Percentiles rank a stretch among this genome's conserved stretches.
These are phyloP conservation scores for Dryadula phaetusa DNA, from an alignment of 2,888 invertebrate genomes.

Conservation along the genomic window DNA sequence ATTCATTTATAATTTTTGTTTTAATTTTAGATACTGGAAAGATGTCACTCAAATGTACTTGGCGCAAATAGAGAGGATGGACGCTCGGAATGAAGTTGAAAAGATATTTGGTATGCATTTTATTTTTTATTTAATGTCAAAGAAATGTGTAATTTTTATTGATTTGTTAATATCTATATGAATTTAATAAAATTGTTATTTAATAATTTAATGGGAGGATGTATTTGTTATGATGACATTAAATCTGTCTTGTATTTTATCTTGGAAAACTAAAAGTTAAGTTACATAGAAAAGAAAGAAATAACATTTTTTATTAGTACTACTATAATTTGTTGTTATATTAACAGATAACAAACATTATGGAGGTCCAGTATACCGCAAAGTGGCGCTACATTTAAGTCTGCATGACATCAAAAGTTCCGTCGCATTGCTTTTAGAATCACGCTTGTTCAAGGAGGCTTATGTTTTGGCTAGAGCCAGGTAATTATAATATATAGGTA, in stretches of 20 bases:
- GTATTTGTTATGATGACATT: no score
- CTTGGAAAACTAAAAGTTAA: no score
- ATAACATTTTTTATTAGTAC: no score
- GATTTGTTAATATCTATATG: no score
- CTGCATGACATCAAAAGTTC: slow-evolving; percentile 85
- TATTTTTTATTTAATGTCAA: no score
- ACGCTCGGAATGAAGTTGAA: slow-evolving; percentile 70
- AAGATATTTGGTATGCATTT: slow-evolving; percentile 62
- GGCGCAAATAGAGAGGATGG: slow-evolving; percentile 78
- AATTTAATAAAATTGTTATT: no score
- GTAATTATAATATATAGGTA: slow-evolving; percentile 49
- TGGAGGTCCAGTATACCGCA: slow-evolving; percentile 63
- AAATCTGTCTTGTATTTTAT: no score
- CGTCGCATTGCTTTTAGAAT: slow-evolving; percentile 71
- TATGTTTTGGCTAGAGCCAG: slow-evolving; percentile 62
- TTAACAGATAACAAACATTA: slow-evolving; percentile 46
- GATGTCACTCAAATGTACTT: slow-evolving; percentile 83
- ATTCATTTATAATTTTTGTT: background rate
- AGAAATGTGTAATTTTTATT: no score
- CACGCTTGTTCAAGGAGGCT: slow-evolving; percentile 82
- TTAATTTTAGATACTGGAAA: slow-evolving; percentile 79
- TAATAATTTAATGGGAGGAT: no score
- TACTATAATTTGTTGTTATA: background rate
- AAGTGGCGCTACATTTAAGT: slow-evolving; percentile 73
- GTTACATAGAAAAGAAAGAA: no score